These are phyloP conservation scores for Machimus atricapillus DNA, from an alignment of 2,888 invertebrate genomes.

Conservation along the genomic window DNA sequence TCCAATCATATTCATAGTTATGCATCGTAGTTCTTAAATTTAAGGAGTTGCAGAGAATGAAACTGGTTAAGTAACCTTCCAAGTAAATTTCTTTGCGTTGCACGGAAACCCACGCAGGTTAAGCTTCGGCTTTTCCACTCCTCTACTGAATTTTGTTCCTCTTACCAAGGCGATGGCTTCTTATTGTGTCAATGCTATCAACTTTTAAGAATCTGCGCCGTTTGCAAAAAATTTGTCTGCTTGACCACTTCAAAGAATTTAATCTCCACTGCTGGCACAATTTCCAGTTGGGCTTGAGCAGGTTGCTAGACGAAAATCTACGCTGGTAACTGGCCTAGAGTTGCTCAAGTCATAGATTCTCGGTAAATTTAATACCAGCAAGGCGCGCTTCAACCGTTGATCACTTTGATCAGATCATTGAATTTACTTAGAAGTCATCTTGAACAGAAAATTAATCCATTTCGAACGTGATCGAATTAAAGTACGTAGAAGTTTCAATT, in stretches of 20 bases:
- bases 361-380: background rate
- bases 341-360: background rate
- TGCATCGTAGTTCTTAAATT: background rate
- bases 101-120: background rate
- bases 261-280: background rate
- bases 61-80: background rate
- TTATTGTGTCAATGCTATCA: conserved; percentile 28
- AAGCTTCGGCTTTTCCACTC: background rate
- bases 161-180: background rate
- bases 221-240: background rate
- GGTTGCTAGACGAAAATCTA: background rate
- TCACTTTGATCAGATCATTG: background rate
- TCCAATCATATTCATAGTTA: background rate
- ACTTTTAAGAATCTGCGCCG: conserved; percentile 3
- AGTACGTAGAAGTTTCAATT: background rate
- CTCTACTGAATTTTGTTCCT: conserved; percentile 1
- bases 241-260: conserved; percentile 9
- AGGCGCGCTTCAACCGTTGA: background rate
- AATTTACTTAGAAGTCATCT: background rate
- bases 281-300: background rate
- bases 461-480: background rate
- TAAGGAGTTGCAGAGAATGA: background rate
- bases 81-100: background rate
- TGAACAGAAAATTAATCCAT: background rate
- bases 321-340: background rate